phyloP scores from a whole-genome alignment of 2,888 invertebrate species.

The Papilio protenor region DNA sequence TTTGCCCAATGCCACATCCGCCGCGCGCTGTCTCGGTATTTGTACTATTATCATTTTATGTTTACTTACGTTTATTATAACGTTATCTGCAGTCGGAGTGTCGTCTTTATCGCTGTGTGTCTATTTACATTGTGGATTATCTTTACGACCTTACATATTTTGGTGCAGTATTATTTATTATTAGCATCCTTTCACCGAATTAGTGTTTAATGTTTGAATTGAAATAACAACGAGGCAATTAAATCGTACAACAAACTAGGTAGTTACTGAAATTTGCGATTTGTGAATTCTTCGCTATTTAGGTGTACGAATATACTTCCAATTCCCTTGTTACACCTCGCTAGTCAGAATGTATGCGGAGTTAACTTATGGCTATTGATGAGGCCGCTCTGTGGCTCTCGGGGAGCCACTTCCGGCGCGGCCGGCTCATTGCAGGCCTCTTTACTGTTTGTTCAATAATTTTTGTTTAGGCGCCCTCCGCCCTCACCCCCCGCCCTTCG shows the following conservation, averaged over 20 bases:
- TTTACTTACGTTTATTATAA: not conserved
- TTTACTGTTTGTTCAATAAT: constrained; percentile 17
- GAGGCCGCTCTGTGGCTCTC: not conserved
- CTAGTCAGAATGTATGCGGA: not conserved
- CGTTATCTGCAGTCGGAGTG: not conserved
- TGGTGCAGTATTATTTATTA: not conserved
- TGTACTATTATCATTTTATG: not conserved
- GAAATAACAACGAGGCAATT: not conserved
- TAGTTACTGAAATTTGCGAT: too few species aligned
- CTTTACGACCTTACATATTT: not conserved
- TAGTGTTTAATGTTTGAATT: not conserved
- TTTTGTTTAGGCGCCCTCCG: not conserved
- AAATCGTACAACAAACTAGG: not conserved
- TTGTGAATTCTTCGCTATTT: not conserved
- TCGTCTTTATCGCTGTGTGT: not conserved
- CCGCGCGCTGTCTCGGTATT: not conserved
- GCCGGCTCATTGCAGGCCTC: constrained; percentile 10
- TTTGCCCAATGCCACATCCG: not conserved
- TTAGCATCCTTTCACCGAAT: not conserved
- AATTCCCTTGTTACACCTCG: not conserved
- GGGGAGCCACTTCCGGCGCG: constrained; percentile 1
- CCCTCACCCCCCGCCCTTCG: not conserved
- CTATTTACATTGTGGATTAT: not conserved
- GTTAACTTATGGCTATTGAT: not conserved
- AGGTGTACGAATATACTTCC: not conserved